phyloP scores from a whole-genome alignment of 64 coral and sea anemone species.

The Pocillopora damicornis region DNA sequence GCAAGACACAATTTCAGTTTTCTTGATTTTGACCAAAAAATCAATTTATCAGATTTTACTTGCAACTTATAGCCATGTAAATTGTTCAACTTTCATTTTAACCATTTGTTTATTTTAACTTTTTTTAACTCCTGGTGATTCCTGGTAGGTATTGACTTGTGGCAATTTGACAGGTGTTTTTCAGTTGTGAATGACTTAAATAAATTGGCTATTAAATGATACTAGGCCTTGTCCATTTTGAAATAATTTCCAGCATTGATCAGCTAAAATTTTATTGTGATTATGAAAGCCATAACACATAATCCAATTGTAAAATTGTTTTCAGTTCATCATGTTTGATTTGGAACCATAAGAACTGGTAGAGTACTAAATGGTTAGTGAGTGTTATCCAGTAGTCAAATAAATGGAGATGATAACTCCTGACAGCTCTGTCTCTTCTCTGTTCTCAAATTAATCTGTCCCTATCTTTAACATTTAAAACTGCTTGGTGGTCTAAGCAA shows the following conservation, averaged over 20 bases:
- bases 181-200: background rate
- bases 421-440: background rate
- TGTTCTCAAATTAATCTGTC: background rate
- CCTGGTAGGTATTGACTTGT: background rate
- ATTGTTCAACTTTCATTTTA: slow-evolving; percentile 13
- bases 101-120: background rate
- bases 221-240: background rate
- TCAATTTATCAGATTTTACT: slow-evolving; percentile 15
- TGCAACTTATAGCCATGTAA: slow-evolving; percentile 26
- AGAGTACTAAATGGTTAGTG: background rate
- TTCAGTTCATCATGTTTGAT: background rate
- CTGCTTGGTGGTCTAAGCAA: background rate
- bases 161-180: background rate
- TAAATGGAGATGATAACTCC: slow-evolving; percentile 28
- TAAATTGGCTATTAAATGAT: background rate
- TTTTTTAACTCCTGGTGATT: slow-evolving; percentile 1
- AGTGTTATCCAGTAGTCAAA: slow-evolving; percentile 31
- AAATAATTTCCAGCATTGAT: background rate
- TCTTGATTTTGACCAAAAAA: slow-evolving; percentile 27
- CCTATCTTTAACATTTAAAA: background rate
- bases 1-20: background rate
- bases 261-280: background rate
- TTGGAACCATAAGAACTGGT: background rate
- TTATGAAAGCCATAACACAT: slow-evolving; percentile 1
- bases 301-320: background rate